Evolutionary conservation across 1,140 invertebrate species (phyloP).

Genomic region (Drosophila neocordata): DNA sequence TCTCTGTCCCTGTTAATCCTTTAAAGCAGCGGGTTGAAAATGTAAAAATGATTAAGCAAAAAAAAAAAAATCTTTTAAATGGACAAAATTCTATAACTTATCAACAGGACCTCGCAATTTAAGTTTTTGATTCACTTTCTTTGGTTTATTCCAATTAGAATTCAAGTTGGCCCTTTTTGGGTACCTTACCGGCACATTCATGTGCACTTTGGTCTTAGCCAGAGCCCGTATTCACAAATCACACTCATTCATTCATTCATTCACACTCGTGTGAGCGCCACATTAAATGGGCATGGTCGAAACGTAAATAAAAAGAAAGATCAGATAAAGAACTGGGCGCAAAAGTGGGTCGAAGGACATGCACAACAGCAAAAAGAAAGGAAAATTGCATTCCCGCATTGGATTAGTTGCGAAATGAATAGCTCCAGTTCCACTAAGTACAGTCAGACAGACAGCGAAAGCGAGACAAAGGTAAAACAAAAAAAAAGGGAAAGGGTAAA

Average conservation of each 20-base stretch:
- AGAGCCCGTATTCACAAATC: no score
- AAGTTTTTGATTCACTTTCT: neutral
- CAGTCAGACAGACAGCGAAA: neutral
- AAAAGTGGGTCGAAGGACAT: constrained; percentile 5
- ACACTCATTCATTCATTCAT: constrained; percentile 21
- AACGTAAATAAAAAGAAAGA: constrained; percentile 38
- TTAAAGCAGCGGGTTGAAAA: no score
- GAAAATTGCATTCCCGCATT: constrained; percentile 50
- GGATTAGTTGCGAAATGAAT: constrained; percentile 63
- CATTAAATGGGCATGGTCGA: constrained; percentile 53
- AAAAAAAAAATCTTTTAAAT: no score
- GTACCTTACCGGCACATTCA: no score
- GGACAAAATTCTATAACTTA: no score
- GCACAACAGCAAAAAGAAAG: constrained; percentile 10
- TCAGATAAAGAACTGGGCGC: constrained; percentile 23
- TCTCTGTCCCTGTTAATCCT: no score
- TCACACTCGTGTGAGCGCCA: constrained; percentile 27
- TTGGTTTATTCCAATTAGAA: constrained; percentile 20
- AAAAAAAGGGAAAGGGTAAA: constrained; percentile 13
- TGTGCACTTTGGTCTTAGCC: no score
- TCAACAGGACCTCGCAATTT: neutral
- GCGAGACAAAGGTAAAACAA: neutral
- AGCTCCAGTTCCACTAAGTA: constrained; percentile 24
- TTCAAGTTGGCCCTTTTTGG: constrained; percentile 20
- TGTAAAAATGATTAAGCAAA: no score